Conservation (phyloP, 2,888 invertebrate genomes). For the Arge pagana region DNA sequence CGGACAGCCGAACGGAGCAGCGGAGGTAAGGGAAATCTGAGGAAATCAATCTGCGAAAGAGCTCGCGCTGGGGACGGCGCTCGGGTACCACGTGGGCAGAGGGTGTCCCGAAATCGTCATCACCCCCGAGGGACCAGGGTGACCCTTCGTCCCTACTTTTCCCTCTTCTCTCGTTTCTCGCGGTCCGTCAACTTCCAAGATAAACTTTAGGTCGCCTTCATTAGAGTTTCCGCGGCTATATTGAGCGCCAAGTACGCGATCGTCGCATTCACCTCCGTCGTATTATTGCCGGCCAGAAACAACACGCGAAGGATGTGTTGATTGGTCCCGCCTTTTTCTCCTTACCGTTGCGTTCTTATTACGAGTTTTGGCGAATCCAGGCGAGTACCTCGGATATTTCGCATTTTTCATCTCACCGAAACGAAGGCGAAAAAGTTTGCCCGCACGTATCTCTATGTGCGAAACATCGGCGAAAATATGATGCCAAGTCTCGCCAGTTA, state of each 20-base stretch:
- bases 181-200: slow-evolving; percentile 38
- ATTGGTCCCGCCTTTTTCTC: slow-evolving; percentile 14
- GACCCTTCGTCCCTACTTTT: too few species aligned
- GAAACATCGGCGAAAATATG: too few species aligned
- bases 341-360: too few species aligned
- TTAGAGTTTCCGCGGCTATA: slow-evolving; percentile 52
- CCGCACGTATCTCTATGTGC: too few species aligned
- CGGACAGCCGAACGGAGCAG: not conserved
- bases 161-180: slow-evolving; percentile 1
- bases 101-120: slow-evolving; percentile 36
- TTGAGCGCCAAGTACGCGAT: slow-evolving; percentile 33
- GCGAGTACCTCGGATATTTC: too few species aligned
- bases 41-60: slow-evolving; percentile 32
- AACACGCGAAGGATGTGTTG: slow-evolving; percentile 40
- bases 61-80: slow-evolving; percentile 18
- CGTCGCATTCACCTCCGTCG: slow-evolving; percentile 32
- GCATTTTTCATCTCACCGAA: too few species aligned
- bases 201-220: slow-evolving; percentile 55
- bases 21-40: slow-evolving; percentile 11
- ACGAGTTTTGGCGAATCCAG: too few species aligned
- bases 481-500: too few species aligned
- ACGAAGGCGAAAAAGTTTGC: too few species aligned
- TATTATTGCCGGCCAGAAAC: slow-evolving; percentile 48
- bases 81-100: slow-evolving; percentile 3
- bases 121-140: slow-evolving; percentile 47